A percentile compares a stretch with the other conserved stretches of the same genome.
These are phyloP conservation scores for Acanthaster planci DNA, from an alignment of 35 echinoderm and acorn worm species.

Conservation along the genomic window DNA sequence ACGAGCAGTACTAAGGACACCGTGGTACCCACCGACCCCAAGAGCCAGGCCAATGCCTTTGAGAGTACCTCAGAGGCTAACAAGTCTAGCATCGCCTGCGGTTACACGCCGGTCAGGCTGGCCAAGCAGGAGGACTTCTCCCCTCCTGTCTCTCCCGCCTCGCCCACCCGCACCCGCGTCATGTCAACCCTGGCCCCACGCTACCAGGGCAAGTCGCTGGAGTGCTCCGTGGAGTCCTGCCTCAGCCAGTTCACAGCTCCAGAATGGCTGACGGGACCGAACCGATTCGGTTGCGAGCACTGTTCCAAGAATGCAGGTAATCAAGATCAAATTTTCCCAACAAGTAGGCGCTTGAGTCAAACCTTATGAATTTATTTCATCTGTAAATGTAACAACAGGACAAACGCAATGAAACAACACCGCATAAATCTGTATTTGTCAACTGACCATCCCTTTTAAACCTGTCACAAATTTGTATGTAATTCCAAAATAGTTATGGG, in stretches of 20 bases:
- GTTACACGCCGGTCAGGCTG: neutral
- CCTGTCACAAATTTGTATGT: too few relatives aligned
- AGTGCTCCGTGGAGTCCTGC: constrained; percentile 94
- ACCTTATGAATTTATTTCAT: too few relatives aligned
- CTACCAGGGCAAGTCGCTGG: constrained; percentile 78
- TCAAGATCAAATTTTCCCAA: too few relatives aligned
- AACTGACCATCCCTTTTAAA: too few relatives aligned
- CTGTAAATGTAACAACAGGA: too few relatives aligned
- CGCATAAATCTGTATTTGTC: too few relatives aligned
- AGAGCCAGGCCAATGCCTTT: neutral
- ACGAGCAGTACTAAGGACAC: neutral
- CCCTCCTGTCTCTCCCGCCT: constrained; percentile 70
- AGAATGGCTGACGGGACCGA: constrained; percentile 85
- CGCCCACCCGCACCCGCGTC: constrained; percentile 64
- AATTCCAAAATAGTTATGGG: too few relatives aligned
- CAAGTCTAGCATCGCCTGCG: constrained; percentile 46
- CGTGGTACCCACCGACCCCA: neutral
- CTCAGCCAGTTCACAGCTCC: constrained; percentile 93
- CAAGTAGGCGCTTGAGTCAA: too few relatives aligned
- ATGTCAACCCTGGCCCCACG: constrained; percentile 62
- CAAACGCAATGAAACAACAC: too few relatives aligned
- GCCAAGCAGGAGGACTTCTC: constrained; percentile 11
- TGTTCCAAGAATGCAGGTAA: constrained; percentile 65
- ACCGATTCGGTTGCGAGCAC: constrained; percentile 94
- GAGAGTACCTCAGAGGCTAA: constrained; percentile 34